Evolutionary conservation across 2,888 invertebrate genomes (phyloP), one percentile per base, ranked within the genome.

Genomic region (Yponomeuta cagnagella): DNA sequence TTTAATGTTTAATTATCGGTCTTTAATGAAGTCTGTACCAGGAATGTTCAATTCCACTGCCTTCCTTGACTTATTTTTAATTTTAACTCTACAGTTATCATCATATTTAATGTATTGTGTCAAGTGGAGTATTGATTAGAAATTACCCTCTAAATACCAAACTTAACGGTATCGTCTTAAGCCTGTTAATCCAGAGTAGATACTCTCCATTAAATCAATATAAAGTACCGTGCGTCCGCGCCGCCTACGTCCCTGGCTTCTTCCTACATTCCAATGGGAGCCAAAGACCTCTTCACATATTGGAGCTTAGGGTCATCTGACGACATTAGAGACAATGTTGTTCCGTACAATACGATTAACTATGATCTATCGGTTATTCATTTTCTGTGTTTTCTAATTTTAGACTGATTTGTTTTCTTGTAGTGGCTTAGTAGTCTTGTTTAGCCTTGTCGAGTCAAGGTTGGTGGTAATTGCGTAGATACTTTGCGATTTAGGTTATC

Each of bases 231-330:
- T 80, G 86, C 69, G 66, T 31, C 64, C 48, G 84, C 76, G 75
- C 82, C 84, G 82, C 84, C 84, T 81, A 82, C 90, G 86, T 86
- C 85, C 78, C 82, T 48, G 10, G 43, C 37, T 37, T 63, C 70
- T 63, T 70, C 80, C 80, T 82, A 79, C 89, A 91, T 90, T 90
- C 91, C 90, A 77, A 74, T 77, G 86, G 89, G 87, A 90, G 89
- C 89, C 90, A 91, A 90, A 90, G 90, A 90, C 90, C 91, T 86
- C 77, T 86, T 79, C 83, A 67, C 84, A 89, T 90, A 90, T 90
- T 89, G 87, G 86, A 88, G 85, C 82, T 58, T 5, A 15, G 52
- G 52, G n/a, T 64, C 64, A 64, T 30, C 30, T 6, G 8, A 23
- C n/a, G 64, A 64, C 31, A 64, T 64, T 64, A 23, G 63, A 43